phyloP scores from a whole-genome alignment of 2,888 invertebrate species.

The Agrotis exclamationis region DNA sequence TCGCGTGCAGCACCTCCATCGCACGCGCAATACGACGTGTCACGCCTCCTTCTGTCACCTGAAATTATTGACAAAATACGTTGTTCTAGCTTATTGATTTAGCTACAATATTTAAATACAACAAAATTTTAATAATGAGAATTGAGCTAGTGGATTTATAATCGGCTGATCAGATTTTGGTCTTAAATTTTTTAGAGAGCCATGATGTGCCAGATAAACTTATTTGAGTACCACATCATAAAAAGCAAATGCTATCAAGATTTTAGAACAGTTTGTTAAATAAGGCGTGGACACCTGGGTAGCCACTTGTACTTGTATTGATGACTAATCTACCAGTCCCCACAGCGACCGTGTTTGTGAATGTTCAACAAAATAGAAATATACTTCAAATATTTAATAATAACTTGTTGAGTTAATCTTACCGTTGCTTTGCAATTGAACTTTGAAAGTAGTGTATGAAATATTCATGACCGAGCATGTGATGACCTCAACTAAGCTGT shows the following conservation, averaged over 20 bases:
- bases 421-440: slow-evolving; percentile 62
- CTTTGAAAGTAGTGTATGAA: slow-evolving; percentile 71
- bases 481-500: slow-evolving; percentile 73
- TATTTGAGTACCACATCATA: neutral
- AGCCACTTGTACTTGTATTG: slow-evolving; percentile 27
- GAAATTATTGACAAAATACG: slow-evolving; percentile 53
- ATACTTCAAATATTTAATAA: slow-evolving; percentile 60
- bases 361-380: slow-evolving; percentile 42
- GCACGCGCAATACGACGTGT: slow-evolving; percentile 89
- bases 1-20: slow-evolving; percentile 94
- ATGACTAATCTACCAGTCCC: slow-evolving; percentile 55
- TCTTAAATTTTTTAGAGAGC: neutral
- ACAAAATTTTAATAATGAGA: neutral
- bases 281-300: slow-evolving; percentile 26
- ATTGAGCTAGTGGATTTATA: neutral
- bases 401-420: slow-evolving; percentile 52
- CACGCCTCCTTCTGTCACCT: slow-evolving; percentile 88
- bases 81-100: neutral
- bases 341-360: slow-evolving; percentile 34
- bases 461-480: slow-evolving; percentile 75
- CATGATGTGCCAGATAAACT: neutral
- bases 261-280: slow-evolving; percentile 20
- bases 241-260: neutral
- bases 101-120: neutral
- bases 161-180: neutral